A percentile compares a stretch with the other conserved stretches of the same genome.
Evolutionary conservation across 2,888 invertebrate species (phyloP).

Genomic region (Alitta virens): DNA sequence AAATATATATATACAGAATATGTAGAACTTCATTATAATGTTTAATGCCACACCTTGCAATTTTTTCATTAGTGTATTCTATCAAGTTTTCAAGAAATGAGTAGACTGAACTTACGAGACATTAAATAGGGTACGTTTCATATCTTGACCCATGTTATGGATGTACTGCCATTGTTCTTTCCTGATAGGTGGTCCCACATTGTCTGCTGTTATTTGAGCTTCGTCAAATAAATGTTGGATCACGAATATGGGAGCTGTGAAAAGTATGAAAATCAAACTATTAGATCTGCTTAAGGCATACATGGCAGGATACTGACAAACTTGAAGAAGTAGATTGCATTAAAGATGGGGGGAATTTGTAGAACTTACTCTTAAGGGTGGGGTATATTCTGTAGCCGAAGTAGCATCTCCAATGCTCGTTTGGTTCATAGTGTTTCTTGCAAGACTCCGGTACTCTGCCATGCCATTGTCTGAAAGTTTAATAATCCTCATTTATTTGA

Average conservation of each 20-base stretch:
- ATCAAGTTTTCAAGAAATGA: not conserved
- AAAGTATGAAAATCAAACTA: no score
- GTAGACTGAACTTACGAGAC: conserved; percentile 64
- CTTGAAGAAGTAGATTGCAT: no score
- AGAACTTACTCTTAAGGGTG: conserved; percentile 70
- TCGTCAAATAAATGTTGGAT: conserved; percentile 95
- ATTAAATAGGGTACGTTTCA: conserved; percentile 77
- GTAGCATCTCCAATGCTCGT: conserved; percentile 86
- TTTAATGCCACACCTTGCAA: no score
- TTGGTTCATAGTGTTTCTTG: conserved; percentile 64
- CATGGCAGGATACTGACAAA: no score
- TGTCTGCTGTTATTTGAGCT: conserved; percentile 89
- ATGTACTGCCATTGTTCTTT: conserved; percentile 92
- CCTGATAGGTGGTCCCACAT: conserved; percentile 83
- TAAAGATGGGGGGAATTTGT: no score
- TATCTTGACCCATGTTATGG: conserved; percentile 82
- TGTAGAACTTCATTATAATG: no score
- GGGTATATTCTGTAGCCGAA: conserved; percentile 87
- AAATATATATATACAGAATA: no score
- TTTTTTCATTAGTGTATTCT: no score
- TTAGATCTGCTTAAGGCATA: no score
- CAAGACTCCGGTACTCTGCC: conserved; percentile 79
- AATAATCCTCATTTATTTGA: no score
- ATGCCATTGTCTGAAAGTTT: conserved; percentile 60
- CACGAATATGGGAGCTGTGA: conserved; percentile 80